Conservation (phyloP, 2,797 vertebrate species). For the Cyprinella venusta region DNA sequence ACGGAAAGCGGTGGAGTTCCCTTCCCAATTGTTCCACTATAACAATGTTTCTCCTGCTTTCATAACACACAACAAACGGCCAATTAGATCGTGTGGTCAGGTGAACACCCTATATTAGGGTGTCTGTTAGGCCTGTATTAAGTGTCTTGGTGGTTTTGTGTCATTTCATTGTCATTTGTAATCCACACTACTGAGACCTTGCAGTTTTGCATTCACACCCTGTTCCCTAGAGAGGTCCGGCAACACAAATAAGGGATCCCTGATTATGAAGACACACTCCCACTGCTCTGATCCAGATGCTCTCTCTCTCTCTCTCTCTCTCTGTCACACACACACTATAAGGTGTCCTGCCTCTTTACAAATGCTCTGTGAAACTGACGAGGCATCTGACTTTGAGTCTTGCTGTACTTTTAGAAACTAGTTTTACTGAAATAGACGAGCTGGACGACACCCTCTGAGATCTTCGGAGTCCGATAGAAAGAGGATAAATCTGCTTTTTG, state of each 20-base stretch:
- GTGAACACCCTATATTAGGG: conserved; percentile 14
- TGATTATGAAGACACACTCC: conserved; percentile 32
- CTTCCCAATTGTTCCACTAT: conserved; percentile 65
- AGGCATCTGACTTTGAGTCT: conserved; percentile 31
- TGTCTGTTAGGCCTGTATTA: background rate
- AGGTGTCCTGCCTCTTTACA: conserved; percentile 52
- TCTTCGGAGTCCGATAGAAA: background rate
- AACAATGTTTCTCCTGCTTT: conserved; percentile 11
- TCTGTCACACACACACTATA: conserved; percentile 49
- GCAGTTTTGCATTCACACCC: conserved; percentile 51
- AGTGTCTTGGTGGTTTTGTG: background rate
- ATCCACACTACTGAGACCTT: conserved; percentile 12
- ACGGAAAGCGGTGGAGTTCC: conserved; percentile 67
- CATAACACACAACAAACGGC: background rate
- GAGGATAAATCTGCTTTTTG: conserved; percentile 37
- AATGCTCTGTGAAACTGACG: conserved; percentile 44
- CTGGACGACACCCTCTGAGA: background rate
- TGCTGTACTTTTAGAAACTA: conserved; percentile 10
- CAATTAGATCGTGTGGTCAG: conserved; percentile 7
- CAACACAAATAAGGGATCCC: conserved; percentile 37
- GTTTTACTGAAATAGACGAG: background rate
- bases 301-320: conserved; percentile 35
- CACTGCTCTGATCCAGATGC: conserved; percentile 41
- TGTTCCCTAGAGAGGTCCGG: background rate
- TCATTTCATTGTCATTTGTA: background rate